Evolutionary conservation across 2,113 vertebrate genomes (phyloP).

Genomic region (Chascanopsetta lugubris): DNA sequence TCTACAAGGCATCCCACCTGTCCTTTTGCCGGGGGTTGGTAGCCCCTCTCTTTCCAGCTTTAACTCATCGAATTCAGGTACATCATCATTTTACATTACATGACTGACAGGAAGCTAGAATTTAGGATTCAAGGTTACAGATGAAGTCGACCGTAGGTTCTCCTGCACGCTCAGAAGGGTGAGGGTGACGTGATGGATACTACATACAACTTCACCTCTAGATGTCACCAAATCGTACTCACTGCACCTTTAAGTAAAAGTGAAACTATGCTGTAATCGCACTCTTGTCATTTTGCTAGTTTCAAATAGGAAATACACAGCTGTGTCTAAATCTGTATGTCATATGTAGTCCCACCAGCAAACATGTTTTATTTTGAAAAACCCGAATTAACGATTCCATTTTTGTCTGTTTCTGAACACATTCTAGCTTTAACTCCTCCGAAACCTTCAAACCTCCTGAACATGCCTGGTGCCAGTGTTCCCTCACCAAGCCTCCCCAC

Average conservation of each 20-base stretch:
- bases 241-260: too few relatives aligned
- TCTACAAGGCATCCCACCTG: slow-evolving; percentile 96
- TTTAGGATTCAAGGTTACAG: neutral
- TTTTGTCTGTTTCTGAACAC: slow-evolving; percentile 56
- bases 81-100: slow-evolving; percentile 53
- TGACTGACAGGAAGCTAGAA: neutral
- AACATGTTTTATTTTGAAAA: slow-evolving; percentile 1
- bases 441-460: slow-evolving; percentile 96
- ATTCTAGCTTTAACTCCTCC: slow-evolving; percentile 98
- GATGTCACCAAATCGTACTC: too few relatives aligned
- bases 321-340: too few relatives aligned
- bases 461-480: slow-evolving; percentile 97
- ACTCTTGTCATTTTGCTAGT: too few relatives aligned
- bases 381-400: slow-evolving; percentile 22
- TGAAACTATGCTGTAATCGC: too few relatives aligned
- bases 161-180: too few relatives aligned
- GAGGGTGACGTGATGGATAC: too few relatives aligned
- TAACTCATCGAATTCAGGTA: slow-evolving; percentile 98
- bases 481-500: slow-evolving; percentile 98
- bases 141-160: too few relatives aligned
- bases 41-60: slow-evolving; percentile 96
- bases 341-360: neutral
- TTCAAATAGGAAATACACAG: too few relatives aligned
- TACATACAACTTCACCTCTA: too few relatives aligned
- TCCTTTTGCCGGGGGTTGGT: slow-evolving; percentile 95